phyloP scores from a whole-genome alignment of 2,113 vertebrate species.

The Podocnemis expansa region DNA sequence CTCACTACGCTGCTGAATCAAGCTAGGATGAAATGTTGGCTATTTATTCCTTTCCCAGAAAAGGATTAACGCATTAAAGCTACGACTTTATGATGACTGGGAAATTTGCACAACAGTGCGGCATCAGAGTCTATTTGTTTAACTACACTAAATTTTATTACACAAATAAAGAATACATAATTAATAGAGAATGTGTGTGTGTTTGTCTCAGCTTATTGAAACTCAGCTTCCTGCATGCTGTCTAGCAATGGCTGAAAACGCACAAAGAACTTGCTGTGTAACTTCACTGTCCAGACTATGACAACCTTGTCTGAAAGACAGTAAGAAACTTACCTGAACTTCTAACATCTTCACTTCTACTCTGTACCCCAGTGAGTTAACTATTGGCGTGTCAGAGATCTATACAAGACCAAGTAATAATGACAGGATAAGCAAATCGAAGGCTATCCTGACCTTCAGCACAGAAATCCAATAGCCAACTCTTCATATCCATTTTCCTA shows the following conservation, averaged over 20 bases:
- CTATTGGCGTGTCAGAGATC: neutral
- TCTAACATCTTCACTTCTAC: neutral
- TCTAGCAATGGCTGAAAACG: neutral
- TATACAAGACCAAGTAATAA: neutral
- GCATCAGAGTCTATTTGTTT: neutral
- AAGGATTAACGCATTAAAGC: neutral
- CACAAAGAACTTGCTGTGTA: neutral
- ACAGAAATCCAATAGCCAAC: neutral
- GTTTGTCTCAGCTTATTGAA: neutral
- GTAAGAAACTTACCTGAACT: neutral
- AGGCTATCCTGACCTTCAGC: rapidly evolving
- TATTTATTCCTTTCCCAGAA: neutral
- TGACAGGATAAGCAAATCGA: neutral
- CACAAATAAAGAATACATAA: conserved; percentile 21
- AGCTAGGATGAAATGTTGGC: neutral
- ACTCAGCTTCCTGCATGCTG: neutral
- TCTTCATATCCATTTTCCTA: rapidly evolving
- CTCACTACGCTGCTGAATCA: too few relatives aligned
- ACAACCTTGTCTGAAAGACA: neutral
- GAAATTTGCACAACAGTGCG: neutral
- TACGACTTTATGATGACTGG: neutral
- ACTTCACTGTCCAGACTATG: neutral
- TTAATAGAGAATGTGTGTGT: neutral
- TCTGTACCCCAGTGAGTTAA: neutral
- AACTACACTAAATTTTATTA: neutral